A percentile compares a stretch with the other conserved stretches of the same genome.
These are phyloP conservation scores for Perccottus glenii DNA, from an alignment of 2,113 vertebrate species.

Conservation along the genomic window DNA sequence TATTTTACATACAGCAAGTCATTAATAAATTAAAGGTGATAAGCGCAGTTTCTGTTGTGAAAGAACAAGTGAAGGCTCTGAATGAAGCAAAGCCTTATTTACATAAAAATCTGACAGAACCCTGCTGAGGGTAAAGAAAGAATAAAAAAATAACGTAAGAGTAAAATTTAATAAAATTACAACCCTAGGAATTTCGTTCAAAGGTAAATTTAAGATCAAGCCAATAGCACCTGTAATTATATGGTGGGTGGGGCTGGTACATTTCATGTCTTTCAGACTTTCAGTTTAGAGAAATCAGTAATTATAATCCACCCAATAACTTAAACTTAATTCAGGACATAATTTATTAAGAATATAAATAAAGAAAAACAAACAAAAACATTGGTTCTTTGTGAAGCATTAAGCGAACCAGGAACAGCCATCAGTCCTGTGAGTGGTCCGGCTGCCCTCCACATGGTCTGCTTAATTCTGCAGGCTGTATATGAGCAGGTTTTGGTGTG, in stretches of 20 bases:
- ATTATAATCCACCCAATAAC: slow-evolving; percentile 40
- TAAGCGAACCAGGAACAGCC: slow-evolving; percentile 52
- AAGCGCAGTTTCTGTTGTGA: slow-evolving; percentile 78
- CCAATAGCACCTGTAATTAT: slow-evolving; percentile 68
- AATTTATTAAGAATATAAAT: slow-evolving; percentile 12
- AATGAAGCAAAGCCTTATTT: slow-evolving; percentile 67
- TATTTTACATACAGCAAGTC: slow-evolving; percentile 86
- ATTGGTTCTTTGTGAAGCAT: slow-evolving; percentile 54
- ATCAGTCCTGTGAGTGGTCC: slow-evolving; percentile 51
- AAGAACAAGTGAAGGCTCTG: slow-evolving; percentile 71
- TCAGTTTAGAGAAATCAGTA: slow-evolving; percentile 40
- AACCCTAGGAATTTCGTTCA: slow-evolving; percentile 34
- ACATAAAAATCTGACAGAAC: slow-evolving; percentile 63
- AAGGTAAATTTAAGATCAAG: slow-evolving; percentile 63
- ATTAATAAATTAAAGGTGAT: slow-evolving; percentile 83
- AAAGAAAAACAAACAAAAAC: slow-evolving; percentile 30
- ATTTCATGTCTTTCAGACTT: slow-evolving; percentile 35
- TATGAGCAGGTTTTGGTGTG: slow-evolving; percentile 64
- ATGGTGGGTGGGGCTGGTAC: slow-evolving; percentile 46
- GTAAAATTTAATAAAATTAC: slow-evolving; percentile 26
- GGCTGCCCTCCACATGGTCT: slow-evolving; percentile 44
- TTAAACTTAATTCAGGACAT: slow-evolving; percentile 24
- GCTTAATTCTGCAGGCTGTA: slow-evolving; percentile 62
- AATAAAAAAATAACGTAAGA: slow-evolving; percentile 9
- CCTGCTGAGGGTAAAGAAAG: slow-evolving; percentile 49